Percentiles rank a stretch among this genome's conserved stretches.
phyloP scores from a whole-genome alignment of 2,888 invertebrate genomes.

The Limnephilus auricula region DNA sequence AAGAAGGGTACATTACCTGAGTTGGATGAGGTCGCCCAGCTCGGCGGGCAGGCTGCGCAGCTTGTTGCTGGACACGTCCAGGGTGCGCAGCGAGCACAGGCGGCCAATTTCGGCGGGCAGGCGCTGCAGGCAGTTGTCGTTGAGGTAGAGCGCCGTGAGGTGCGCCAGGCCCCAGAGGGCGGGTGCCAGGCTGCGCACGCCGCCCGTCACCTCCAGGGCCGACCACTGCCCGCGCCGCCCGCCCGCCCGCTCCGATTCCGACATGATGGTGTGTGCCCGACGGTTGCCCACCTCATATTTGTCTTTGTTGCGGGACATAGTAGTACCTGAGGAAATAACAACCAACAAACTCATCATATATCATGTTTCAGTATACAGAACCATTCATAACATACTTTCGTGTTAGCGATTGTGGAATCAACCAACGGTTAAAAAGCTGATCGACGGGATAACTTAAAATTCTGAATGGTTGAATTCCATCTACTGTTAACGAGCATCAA shows the following conservation, averaged over 20 bases:
- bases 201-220: conserved; percentile 94
- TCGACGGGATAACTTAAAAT: background rate
- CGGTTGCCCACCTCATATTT: conserved; percentile 88
- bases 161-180: conserved; percentile 94
- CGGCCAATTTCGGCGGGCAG: conserved; percentile 94
- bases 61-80: conserved; percentile 97
- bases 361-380: background rate
- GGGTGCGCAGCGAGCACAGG: conserved; percentile 88
- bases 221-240: conserved; percentile 94
- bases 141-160: conserved; percentile 95
- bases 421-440: background rate
- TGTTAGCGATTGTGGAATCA: background rate
- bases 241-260: conserved; percentile 93
- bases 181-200: conserved; percentile 95
- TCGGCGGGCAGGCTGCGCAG: conserved; percentile 96
- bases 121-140: conserved; percentile 95
- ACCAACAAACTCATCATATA: background rate
- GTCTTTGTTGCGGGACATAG: conserved; percentile 89
- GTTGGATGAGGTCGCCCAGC: conserved; percentile 96
- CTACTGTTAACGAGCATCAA: background rate
- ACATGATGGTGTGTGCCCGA: conserved; percentile 94
- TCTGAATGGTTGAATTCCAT: background rate
- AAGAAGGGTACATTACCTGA: conserved; percentile 80
- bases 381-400: background rate
- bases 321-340: conserved; percentile 57